Base-by-base conservation (phyloP, 1,140 invertebrate species). In the Oedothorax gibbosus region DNA sequence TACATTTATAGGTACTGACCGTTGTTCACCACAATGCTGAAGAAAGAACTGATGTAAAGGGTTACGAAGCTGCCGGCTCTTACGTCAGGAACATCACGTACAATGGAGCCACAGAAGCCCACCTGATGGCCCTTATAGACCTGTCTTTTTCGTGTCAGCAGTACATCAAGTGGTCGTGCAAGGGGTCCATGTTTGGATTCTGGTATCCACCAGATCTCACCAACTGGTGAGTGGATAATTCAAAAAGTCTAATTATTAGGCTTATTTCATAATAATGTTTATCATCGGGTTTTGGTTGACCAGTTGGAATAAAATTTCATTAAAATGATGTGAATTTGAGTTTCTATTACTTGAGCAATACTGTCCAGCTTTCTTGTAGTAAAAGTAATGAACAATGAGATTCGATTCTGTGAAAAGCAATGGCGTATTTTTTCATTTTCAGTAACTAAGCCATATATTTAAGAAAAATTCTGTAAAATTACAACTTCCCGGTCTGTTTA, bases 101-200 rank as follows among this genome's bases (percentile, higher is more conserved):
- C 69, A 69, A 21, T 6, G 11, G 35, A 5, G 86, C 71, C 4
- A 78, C 72, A 0, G 85, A 87, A 54, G 69, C 49, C 0, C 78
- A 84, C n/a, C 80, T 87, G 18, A 84, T 88, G 60, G 84, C 78
- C 18, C 71, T 88, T 0, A 88, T 88, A 53, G 85, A 88, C 35
- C n/a, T 66, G 11, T 86, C 88, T 0, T 88, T 86, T 56, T 87
- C 88, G 3, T 88, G 88, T 80, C 88, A 88, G 60, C 88, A 88
- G 56, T 88, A 79, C 75, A 88, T 88, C 8, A 82, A 60, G 49
- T 88, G 88, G 88, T 60, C 72, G 15, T 88, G 88, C 83, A 87
- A 86, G 72, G 88, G 88, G 21, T 66, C 88, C 10, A 87, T 82
- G 72, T 88, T 88, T 64, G 86, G 86, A 35, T 88, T 88, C 54